Percentiles rank a stretch among this genome's conserved stretches.
phyloP scores from a whole-genome alignment of 2,888 invertebrate species.

The Sesia apiformis region DNA sequence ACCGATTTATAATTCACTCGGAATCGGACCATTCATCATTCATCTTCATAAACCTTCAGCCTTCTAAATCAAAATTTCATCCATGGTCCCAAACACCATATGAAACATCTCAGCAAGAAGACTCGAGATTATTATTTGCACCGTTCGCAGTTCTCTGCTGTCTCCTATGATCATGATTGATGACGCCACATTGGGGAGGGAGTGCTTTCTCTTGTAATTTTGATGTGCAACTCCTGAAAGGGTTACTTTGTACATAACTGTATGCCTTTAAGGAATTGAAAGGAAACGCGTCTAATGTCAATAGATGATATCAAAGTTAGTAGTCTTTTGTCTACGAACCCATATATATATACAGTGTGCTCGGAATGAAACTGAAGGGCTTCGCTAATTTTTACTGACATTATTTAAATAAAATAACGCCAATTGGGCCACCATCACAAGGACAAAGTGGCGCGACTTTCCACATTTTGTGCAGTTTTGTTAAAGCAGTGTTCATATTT shows the following conservation, averaged over 20 bases:
- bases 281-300: conserved; percentile 8
- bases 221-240: background rate
- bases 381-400: no score
- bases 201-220: conserved; percentile 15
- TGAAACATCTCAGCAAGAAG: background rate
- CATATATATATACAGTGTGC: background rate
- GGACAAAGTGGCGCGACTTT: no score
- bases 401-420: no score
- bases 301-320: background rate
- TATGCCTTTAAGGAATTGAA: conserved; percentile 9
- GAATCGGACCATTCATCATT: no score
- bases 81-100: no score
- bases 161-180: conserved; percentile 26
- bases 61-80: no score
- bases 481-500: no score
- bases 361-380: no score
- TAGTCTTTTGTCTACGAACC: background rate
- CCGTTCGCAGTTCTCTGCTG: background rate
- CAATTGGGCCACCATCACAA: no score
- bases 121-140: background rate
- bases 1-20: no score
- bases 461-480: no score
- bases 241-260: background rate
- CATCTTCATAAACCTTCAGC: no score
- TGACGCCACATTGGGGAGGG: conserved; percentile 13